phyloP scores from a whole-genome alignment of 2,113 vertebrate genomes.

The Toxotes jaculatrix region DNA sequence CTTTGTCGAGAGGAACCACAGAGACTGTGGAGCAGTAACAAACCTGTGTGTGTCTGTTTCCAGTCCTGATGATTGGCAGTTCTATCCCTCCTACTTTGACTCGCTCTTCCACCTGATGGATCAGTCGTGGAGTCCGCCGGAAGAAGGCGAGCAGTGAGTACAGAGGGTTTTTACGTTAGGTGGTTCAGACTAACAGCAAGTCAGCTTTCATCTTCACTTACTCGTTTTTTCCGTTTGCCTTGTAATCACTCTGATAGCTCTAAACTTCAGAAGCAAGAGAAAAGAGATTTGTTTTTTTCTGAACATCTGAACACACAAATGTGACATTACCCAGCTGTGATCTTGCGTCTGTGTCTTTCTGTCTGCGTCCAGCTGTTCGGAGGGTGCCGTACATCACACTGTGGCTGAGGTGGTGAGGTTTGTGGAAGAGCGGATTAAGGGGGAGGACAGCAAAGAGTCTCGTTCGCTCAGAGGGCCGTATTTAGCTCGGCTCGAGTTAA shows the following conservation, averaged over 20 bases:
- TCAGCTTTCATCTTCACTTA: no score
- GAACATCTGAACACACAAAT: neutral
- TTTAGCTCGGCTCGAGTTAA: conserved; percentile 93
- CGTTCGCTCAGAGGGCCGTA: conserved; percentile 92
- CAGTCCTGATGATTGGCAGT: conserved; percentile 99
- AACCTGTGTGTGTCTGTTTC: conserved; percentile 20
- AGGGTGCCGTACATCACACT: conserved; percentile 91
- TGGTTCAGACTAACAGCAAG: no score
- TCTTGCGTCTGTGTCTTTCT: neutral
- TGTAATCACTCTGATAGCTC: no score
- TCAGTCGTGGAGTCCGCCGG: conserved; percentile 91
- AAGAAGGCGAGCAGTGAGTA: conserved; percentile 94
- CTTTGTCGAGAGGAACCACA: neutral
- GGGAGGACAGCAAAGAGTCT: conserved; percentile 87
- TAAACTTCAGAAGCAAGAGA: neutral
- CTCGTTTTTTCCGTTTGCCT: no score
- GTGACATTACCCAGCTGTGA: neutral
- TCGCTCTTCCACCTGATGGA: conserved; percentile 95
- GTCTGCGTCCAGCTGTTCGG: conserved; percentile 85
- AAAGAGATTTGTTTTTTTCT: no score
- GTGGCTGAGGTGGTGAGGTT: conserved; percentile 91
- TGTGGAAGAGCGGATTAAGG: conserved; percentile 88
- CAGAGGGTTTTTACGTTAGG: neutral
- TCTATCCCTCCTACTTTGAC: conserved; percentile 96
- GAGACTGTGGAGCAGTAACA: neutral